A percentile compares a stretch with the other conserved stretches of the same genome.
phyloP scores from a whole-genome alignment of 2,797 vertebrate species.

The Octomys mimax region DNA sequence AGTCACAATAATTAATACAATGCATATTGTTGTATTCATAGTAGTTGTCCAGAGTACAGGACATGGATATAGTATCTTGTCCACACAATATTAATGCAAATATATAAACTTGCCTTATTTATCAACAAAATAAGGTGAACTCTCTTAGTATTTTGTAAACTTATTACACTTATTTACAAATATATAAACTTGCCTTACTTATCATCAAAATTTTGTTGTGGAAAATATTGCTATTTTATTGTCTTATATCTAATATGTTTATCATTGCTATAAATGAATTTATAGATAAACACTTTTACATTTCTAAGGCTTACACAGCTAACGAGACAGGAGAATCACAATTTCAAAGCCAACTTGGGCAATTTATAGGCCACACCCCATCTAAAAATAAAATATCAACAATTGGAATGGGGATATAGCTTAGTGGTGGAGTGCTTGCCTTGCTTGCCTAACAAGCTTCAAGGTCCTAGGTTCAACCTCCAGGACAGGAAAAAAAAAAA shows the following conservation, averaged over 20 bases:
- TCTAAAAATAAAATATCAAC: not conserved
- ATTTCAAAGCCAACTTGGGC: not conserved
- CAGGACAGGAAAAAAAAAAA: not conserved
- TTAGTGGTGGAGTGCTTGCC: not conserved
- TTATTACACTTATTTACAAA: not conserved
- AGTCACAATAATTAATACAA: too few species aligned
- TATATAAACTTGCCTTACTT: not conserved
- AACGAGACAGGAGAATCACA: not conserved
- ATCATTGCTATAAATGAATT: not conserved
- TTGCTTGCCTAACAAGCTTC: not conserved
- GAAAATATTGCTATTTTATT: slow-evolving; percentile 51
- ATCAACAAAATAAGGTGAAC: too few species aligned
- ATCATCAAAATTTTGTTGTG: slow-evolving; percentile 1
- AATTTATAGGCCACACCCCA: not conserved
- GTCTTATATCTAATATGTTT: not conserved
- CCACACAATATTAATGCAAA: too few species aligned
- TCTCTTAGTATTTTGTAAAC: too few species aligned
- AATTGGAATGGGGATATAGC: not conserved
- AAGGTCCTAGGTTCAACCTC: not conserved
- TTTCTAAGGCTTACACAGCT: not conserved
- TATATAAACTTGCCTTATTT: too few species aligned
- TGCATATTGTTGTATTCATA: too few species aligned
- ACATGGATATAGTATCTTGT: too few species aligned
- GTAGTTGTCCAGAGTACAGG: too few species aligned
- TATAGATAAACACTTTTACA: not conserved